Base-by-base conservation (phyloP, 2,888 invertebrate genomes). In the Siphonodentalium dalli region DNA sequence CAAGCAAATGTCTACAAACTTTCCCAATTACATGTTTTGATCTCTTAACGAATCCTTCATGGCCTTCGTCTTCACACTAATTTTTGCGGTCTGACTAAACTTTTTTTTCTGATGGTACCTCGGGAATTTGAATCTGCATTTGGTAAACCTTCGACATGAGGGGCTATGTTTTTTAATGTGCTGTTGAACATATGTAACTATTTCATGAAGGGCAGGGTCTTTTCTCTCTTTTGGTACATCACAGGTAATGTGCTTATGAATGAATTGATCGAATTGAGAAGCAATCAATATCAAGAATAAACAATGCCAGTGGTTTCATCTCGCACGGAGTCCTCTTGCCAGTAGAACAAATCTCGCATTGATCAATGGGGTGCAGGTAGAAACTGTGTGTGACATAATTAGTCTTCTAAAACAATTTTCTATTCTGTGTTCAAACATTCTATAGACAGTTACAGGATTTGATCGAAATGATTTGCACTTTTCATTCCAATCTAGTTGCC, bases 151-250 rank as follows among this genome's bases (percentile, higher is more conserved):
- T 24, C 24, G 40, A 40, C 58, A 61, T 9, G 43, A 38, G 39
- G 54, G 58, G 4, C 51, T 49, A 31, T 61, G 61, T 15, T 40
- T 55, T 31, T 58, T 42, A 24, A 54, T 58, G 37, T 61, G 61
- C 28, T 35, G 38, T 45, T 61, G 61, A 3, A 58, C 54, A 9
- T 41, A 39, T 15, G 15, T 23, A 9, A 58, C 54, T 23, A 42
- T 58, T 33, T 58, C 46, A 20, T 34, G 11, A 13, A 61, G 15
- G 21, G 54, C 50, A 13, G 33, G 33, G 21, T 58, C 54, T 1
- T 44, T 26, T 15, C 20, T 15, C 45, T 50, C 18, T 9, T 24
- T 23, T 34, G 54, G 58, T 8, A 58, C 8, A 33, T 37, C 37
- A 48, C 46, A 54, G 3, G 43, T 24, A 3, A 55, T 35, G 31